Evolutionary conservation across 2,797 vertebrate genomes (phyloP).

Genomic region (Presbytis comata): DNA sequence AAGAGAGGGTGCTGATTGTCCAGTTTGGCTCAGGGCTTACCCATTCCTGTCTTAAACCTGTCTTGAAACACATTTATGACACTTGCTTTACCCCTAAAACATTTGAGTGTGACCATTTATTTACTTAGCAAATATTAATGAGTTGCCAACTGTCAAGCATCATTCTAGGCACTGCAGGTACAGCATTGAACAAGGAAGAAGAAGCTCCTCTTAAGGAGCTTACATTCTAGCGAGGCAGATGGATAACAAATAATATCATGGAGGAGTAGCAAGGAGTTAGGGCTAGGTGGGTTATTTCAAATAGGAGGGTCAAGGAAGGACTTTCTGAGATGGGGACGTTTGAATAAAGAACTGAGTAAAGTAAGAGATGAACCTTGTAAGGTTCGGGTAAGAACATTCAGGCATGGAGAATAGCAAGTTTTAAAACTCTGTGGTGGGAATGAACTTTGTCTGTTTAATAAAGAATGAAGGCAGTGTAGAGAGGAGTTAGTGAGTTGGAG

Average conservation of each 20-base stretch:
- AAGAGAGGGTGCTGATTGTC: not conserved
- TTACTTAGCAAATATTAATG: not conserved
- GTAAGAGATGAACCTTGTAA: too few species aligned
- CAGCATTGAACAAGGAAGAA: not conserved
- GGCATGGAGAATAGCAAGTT: not conserved
- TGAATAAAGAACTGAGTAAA: not conserved
- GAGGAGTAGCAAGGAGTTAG: not conserved
- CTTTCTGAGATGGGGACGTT: not conserved
- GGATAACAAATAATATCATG: not conserved
- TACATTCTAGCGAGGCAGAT: not conserved
- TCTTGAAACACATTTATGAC: not conserved
- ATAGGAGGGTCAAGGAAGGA: not conserved
- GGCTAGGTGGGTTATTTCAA: not conserved
- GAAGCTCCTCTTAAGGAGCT: not conserved
- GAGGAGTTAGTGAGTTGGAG: not conserved
- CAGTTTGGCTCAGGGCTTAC: not conserved
- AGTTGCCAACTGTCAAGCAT: not conserved
- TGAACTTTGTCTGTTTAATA: not conserved
- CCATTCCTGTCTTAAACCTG: not conserved
- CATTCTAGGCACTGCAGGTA: not conserved
- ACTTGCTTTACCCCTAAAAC: not conserved
- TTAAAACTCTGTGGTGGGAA: not conserved
- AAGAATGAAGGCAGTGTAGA: not conserved
- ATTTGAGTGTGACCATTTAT: not conserved
- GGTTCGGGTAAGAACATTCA: not conserved